Conservation (phyloP, 2,113 vertebrate genomes). For the Anhinga anhinga region DNA sequence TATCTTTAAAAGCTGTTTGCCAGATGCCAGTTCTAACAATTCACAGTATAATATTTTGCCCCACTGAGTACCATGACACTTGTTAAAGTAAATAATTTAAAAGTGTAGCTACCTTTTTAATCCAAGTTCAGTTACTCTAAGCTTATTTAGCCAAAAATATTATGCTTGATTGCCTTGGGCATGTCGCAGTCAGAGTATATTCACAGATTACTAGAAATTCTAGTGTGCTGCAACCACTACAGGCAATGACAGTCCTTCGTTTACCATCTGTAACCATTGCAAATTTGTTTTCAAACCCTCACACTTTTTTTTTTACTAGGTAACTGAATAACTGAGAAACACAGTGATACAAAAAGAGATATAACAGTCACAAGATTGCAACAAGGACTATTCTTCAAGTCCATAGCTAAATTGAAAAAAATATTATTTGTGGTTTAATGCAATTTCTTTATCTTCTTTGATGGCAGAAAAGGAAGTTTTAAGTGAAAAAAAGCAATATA, state of each 20-base stretch:
- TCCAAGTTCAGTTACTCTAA: neutral
- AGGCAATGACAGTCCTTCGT: neutral
- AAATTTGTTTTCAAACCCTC: neutral
- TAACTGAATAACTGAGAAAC: neutral
- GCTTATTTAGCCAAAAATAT: neutral
- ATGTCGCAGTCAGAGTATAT: neutral
- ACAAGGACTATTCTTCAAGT: neutral
- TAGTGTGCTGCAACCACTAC: neutral
- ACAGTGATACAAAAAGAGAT: neutral
- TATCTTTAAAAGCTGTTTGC: neutral
- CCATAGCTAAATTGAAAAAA: neutral
- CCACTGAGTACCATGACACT: neutral
- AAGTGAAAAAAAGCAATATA: neutral
- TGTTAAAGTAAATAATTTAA: neutral
- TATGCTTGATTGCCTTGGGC: neutral
- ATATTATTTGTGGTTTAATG: neutral
- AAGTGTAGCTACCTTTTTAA: neutral
- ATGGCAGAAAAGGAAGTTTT: neutral
- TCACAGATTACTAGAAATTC: neutral
- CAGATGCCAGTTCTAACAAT: neutral
- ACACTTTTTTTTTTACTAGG: neutral
- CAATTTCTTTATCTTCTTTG: neutral
- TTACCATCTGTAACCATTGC: neutral
- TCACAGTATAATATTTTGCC: neutral
- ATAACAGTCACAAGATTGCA: neutral